These are phyloP conservation scores for Oreocharis arfaki DNA, from an alignment of 2,113 vertebrate species.

Conservation along the genomic window DNA sequence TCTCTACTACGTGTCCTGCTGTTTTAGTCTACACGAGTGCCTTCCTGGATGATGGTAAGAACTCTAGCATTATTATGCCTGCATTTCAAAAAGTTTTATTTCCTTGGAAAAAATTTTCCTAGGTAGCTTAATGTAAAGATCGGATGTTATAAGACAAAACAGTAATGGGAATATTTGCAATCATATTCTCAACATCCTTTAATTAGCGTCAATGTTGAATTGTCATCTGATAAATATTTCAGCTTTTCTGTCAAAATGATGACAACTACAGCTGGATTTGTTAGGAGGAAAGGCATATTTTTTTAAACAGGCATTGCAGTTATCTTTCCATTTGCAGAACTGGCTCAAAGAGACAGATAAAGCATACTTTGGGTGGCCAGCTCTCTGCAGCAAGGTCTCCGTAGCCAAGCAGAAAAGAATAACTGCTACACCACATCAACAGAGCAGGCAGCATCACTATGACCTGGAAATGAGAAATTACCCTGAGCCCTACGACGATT, in stretches of 20 bases:
- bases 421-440: neutral
- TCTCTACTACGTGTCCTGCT: neutral
- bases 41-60: neutral
- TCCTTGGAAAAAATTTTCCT: neutral
- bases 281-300: neutral
- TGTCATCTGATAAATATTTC: neutral
- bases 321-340: neutral
- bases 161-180: neutral
- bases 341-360: neutral
- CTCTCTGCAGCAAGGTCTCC: neutral
- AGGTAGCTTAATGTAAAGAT: neutral
- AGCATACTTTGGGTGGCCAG: neutral
- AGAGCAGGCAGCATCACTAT: neutral
- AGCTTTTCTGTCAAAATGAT: neutral
- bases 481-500: neutral
- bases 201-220: neutral
- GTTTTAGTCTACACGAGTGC: neutral
- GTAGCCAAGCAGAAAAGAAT: neutral
- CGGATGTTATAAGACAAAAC: neutral
- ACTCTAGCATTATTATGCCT: neutral
- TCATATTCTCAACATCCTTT: neutral
- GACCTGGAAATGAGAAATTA: neutral
- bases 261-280: neutral
- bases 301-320: neutral
- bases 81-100: neutral